Evolutionary conservation across 1,140 invertebrate species (phyloP), one percentile per base, ranked within the genome.

Genomic region (Coelopa frigida): DNA sequence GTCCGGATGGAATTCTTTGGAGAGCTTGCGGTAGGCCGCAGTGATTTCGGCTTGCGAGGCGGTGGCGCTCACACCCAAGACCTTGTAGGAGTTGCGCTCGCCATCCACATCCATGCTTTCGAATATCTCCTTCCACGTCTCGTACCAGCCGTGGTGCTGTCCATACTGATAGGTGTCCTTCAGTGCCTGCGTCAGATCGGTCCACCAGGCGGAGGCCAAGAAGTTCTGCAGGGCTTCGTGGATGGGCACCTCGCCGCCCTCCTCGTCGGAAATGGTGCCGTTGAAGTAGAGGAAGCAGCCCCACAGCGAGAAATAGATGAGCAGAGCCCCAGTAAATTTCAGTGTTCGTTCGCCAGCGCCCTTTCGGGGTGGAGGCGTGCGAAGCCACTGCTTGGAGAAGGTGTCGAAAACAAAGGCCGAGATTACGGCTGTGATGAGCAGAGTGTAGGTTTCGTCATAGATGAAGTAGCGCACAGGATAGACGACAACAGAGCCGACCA

Each of bases 1-100:
- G 58, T 98, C 94, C 0, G 94, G 94, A 74, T 98, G 94, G 70
- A 84, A 83, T 66, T 92, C 82, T n/a, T 84, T 79, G 0, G 89
- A 91, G 0, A 97, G 70, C 24, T 77, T 75, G 37, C 89, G 70
- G 81, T 90, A 97, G 43, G 74, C 79, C 0, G 80, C 59, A 1
- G 85, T 91, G 4, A 98, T 90, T 60, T 94, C 87, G 37, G 85
- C 79, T 64, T 94, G 88, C 20, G 82, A 84, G 0, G 90, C 81
- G 1, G 80, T 81, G 33, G 79, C 77, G 14, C 79, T 74, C 0
- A 97, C 59, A 1, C 78, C 87, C 2, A 97, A 68, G 58, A 91
- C 87, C 74, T 84, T 89, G 52, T 87, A 88, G 7, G 93, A 89
- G 71, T 94, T 91, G 42, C 83, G 79, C 70, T 94, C 91, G 1